phyloP scores from a whole-genome alignment of 2,113 vertebrate genomes.

The Campylorhamphus procurvoides region DNA sequence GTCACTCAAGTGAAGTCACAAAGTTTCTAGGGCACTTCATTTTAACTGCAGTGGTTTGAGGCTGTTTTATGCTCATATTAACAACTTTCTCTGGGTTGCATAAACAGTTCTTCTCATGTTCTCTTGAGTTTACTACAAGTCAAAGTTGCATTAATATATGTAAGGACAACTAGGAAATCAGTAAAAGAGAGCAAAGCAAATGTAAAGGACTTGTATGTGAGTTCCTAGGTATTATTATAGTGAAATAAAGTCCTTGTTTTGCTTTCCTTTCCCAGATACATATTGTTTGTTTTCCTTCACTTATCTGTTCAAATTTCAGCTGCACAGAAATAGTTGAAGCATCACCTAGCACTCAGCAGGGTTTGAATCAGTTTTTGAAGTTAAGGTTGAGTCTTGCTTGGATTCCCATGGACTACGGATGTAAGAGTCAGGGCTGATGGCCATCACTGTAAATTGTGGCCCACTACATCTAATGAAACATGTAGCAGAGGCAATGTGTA shows the following conservation, averaged over 20 bases:
- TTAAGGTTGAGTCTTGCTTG: not conserved
- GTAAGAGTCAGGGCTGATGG: not conserved
- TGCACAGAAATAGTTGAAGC: not conserved
- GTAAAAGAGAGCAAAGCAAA: not conserved
- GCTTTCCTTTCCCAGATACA: accelerated
- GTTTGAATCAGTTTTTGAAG: not conserved
- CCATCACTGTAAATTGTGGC: not conserved
- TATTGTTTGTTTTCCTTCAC: not conserved
- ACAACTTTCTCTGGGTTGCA: not conserved
- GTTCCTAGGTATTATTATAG: not conserved
- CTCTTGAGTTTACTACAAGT: not conserved
- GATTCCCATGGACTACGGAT: not conserved
- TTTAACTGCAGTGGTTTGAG: not conserved
- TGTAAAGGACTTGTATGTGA: not conserved
- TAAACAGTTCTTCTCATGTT: not conserved
- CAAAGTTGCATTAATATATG: not conserved
- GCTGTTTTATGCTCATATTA: not conserved
- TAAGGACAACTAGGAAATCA: not conserved
- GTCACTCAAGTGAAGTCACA: slow-evolving; percentile 32
- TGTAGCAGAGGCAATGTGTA: accelerated
- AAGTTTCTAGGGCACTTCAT: slow-evolving; percentile 25
- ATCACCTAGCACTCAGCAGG: not conserved
- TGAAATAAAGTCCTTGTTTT: not conserved
- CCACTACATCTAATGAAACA: not conserved
- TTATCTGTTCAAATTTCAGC: not conserved